These are phyloP conservation scores for Polyploca ridens DNA, from an alignment of 2,888 invertebrate species.

Conservation along the genomic window DNA sequence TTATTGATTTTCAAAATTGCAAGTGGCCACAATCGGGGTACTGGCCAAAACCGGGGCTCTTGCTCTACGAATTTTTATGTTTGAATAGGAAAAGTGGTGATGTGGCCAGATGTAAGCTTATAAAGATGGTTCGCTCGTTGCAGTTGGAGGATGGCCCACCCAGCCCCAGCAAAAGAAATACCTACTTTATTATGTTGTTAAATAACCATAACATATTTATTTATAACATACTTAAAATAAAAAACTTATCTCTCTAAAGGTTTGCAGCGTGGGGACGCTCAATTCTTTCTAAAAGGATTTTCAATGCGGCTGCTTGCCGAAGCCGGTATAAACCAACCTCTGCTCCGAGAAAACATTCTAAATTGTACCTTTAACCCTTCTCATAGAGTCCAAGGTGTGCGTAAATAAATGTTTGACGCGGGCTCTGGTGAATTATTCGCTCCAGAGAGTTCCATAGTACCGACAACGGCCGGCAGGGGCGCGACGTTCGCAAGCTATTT, in stretches of 20 bases:
- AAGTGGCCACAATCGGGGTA: too few species aligned
- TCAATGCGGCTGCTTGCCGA: conserved; percentile 49
- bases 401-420: conserved; percentile 39
- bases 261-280: conserved; percentile 40
- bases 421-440: conserved; percentile 64
- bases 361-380: conserved; percentile 28
- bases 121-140: too few species aligned
- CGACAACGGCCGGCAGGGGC: conserved; percentile 47
- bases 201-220: neutral
- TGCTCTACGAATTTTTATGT: too few species aligned
- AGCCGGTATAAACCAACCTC: conserved; percentile 33
- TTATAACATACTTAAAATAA: conserved; percentile 6
- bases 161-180: too few species aligned
- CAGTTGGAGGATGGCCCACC: too few species aligned
- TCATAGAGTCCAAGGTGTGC: conserved; percentile 30
- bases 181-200: too few species aligned
- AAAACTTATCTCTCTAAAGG: conserved; percentile 35
- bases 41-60: too few species aligned
- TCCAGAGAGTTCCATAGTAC: conserved; percentile 52
- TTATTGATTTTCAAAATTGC: too few species aligned
- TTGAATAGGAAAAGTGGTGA: too few species aligned
- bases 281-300: conserved; percentile 57
- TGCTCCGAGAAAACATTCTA: conserved; percentile 24
- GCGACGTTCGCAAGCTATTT: conserved; percentile 55
- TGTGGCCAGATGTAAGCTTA: too few species aligned